These are phyloP conservation scores for Rhingia rostrata DNA, from an alignment of 2,888 invertebrate genomes.

Conservation along the genomic window DNA sequence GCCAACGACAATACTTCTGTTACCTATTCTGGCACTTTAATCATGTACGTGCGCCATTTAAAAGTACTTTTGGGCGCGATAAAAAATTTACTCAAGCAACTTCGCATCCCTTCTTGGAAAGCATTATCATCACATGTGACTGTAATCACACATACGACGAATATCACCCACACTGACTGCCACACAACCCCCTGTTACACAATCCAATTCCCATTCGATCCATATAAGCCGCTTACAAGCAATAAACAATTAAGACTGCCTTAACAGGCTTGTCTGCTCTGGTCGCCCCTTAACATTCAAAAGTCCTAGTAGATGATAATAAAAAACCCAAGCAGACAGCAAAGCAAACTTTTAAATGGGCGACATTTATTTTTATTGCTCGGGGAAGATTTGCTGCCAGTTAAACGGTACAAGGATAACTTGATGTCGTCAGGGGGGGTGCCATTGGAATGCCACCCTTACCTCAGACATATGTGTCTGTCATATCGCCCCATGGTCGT, in stretches of 20 bases:
- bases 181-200: conserved; percentile 13
- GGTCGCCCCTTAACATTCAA: conserved; percentile 15
- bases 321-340: conserved; percentile 41
- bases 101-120: background rate
- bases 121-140: conserved; percentile 37
- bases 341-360: conserved; percentile 75
- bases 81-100: too few species aligned
- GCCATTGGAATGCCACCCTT: conserved; percentile 55
- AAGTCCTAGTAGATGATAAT: conserved; percentile 33
- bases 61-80: too few species aligned
- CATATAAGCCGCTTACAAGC: conserved; percentile 66
- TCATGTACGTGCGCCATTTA: too few species aligned
- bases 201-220: conserved; percentile 63
- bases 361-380: conserved; percentile 78
- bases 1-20: too few species aligned
- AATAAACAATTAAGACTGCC: conserved; percentile 65
- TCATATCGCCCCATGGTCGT: conserved; percentile 25
- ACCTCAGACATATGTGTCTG: conserved; percentile 1
- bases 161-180: background rate
- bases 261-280: background rate
- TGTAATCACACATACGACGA: conserved; percentile 42
- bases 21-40: too few species aligned
- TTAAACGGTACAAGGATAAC: conserved; percentile 63
- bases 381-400: conserved; percentile 75
- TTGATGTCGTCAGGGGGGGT: conserved; percentile 29